Evolutionary conservation across 2,888 invertebrate species (phyloP).

Genomic region (Sarcophaga rosellei): DNA sequence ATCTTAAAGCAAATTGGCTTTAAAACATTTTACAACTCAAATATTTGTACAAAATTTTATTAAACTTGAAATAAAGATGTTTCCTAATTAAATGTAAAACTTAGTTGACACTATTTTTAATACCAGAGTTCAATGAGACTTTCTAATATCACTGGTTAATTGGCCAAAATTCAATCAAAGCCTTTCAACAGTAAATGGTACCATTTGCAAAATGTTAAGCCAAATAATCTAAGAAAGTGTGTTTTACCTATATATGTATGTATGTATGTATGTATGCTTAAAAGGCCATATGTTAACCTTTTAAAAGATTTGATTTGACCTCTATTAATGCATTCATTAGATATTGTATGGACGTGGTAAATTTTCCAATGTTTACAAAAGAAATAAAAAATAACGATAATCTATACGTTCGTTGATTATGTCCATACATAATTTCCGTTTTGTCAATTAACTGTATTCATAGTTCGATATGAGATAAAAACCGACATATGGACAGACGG

Average conservation of each 20-base stretch:
- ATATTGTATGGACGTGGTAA: not conserved
- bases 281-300: not conserved
- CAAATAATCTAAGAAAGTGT: too few species aligned
- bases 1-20: too few species aligned
- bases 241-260: not conserved
- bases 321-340: conserved; percentile 50
- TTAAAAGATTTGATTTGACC: not conserved
- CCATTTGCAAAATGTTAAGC: too few species aligned
- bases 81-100: too few species aligned
- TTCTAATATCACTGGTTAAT: not conserved
- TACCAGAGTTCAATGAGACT: not conserved
- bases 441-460: conserved; percentile 67
- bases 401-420: conserved; percentile 26
- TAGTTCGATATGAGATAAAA: conserved; percentile 50
- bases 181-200: not conserved
- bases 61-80: too few species aligned
- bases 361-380: too few species aligned
- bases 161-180: not conserved
- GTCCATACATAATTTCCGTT: conserved; percentile 66
- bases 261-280: not conserved
- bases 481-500: not conserved
- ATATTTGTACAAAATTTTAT: too few species aligned
- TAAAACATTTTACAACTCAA: too few species aligned
- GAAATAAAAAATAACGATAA: not conserved
- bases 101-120: too few species aligned